Evolutionary conservation across 2,113 vertebrate genomes (phyloP), one percentile per base, ranked within the genome.

Genomic region (Caracal caracal): DNA sequence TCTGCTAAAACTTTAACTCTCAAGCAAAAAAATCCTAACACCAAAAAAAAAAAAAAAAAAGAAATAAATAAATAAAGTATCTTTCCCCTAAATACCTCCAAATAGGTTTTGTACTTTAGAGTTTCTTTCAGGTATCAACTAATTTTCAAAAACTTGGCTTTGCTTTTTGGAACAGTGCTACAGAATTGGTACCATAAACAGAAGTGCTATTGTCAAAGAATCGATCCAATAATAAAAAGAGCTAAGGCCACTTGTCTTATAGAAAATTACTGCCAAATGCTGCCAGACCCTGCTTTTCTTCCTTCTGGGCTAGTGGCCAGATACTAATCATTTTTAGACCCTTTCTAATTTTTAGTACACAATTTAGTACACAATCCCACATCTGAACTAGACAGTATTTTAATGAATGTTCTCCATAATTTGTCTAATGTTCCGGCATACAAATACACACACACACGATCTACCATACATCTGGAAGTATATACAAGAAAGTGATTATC

Each of bases 301-400:
- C 76, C 93, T 88, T 97, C 98, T 97, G 97, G 98, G 98, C 98
- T 95, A 94, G 63, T n/a, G 96, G 98, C 98, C 98, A 98, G 97
- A 93, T 66, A 93, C 96, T 95, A 97, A 98, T 98, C 96, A 98
- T 96, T 95, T 97, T 92, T 88, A 97, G 98, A 97, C 90, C 92
- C 88, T 92, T 97, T 73, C 97, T 98, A 97, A 98, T 98, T 98
- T 97, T 97, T 79, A 95, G 86, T 94, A 40, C 61, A 95, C 79
- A 96, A 93, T 96, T 97, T 56, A 37, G 93, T 88, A 94, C 12
- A 73, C 9, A 81, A 73, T 70, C 90, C 80, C 80, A 97, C 53
- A 97, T 90, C 83, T 85, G 90, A 97, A 90, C 61, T 84, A 88
- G 66, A 30, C 12, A 30, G 47, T 59, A 97, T 97, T 96, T 93